Evolutionary conservation across 2,888 invertebrate genomes (phyloP), one percentile per base, ranked within the genome.

Genomic region (Acleris sparsana): DNA sequence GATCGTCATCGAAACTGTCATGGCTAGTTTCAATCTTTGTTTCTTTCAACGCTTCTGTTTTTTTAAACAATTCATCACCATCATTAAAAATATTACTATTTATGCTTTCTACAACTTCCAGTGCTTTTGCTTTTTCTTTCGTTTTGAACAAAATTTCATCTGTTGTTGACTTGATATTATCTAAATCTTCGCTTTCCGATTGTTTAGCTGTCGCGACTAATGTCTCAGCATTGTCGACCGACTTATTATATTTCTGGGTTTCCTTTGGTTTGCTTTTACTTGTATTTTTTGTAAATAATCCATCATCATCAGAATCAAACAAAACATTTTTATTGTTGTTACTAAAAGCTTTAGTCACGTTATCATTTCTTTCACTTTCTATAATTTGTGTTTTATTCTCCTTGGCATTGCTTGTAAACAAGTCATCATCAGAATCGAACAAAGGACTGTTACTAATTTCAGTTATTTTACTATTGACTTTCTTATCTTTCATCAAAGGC

Each of bases 261-360:
- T 39, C 39, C 5, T 49, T 22, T 64, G 48, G 20, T 1, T 18
- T 7, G 20, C 43, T n/a, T 17, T 55, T 44, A 18, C 11, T 44
- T 13, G 43, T 3, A 43, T 43, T 29, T 18, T 55, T 65, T 11
- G 18, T 39, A 18, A 65, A 55, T 29, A 60, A 55, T 55, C 16
- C 46, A 17, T 59, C 64, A n/a, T 65, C 64, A 29, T 65, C 64
- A 1, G 64, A 65, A 65, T 65, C 64, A 33, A 65, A 65, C 7
- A 64, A 22, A 7, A 43, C 29, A 18, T 53, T 49, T 18, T 65
- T 55, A 51, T 20, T 60, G 13, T 39, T 13, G 13, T 11, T 39
- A 39, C 9, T 39, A 39, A 39, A 13, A 39, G 39, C 3, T 39
- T 39, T 13, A 39, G 39, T 3, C 1, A 3, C 5, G 13, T 39